Percentiles rank a stretch among this genome's conserved stretches.
Evolutionary conservation across 2,888 invertebrate species (phyloP).

Genomic region (Choristoneura rosaceana): DNA sequence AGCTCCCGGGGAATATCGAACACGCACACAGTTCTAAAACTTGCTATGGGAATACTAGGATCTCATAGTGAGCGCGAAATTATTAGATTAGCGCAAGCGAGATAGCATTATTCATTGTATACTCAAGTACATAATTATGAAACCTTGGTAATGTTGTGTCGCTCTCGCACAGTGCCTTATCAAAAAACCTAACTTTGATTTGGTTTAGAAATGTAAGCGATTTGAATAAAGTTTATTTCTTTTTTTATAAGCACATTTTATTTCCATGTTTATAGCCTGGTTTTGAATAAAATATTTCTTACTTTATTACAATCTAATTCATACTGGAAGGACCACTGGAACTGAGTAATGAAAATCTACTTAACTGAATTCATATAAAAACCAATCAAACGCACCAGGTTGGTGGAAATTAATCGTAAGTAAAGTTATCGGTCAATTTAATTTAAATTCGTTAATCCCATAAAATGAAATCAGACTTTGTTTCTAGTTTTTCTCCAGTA

Average conservation of each 20-base stretch:
- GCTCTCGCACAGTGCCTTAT: not conserved
- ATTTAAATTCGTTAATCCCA: slow-evolving; percentile 45
- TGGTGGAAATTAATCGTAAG: slow-evolving; percentile 35
- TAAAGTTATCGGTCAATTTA: slow-evolving; percentile 52
- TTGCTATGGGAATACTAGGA: not conserved
- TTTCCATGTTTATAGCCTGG: slow-evolving; percentile 10
- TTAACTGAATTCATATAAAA: slow-evolving; percentile 17
- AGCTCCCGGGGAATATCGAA: no score
- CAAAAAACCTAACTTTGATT: not conserved
- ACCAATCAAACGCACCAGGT: slow-evolving; percentile 23
- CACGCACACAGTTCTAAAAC: not conserved
- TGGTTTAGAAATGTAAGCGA: not conserved
- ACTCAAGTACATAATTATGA: no score
- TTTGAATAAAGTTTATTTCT: slow-evolving; percentile 5
- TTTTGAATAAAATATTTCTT: not conserved
- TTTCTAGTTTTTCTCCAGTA: slow-evolving; percentile 30
- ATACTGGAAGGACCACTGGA: not conserved
- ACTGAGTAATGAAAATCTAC: slow-evolving; percentile 6
- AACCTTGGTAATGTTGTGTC: not conserved
- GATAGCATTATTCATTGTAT: not conserved
- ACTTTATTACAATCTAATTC: not conserved
- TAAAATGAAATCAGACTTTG: slow-evolving; percentile 52
- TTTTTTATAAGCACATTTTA: slow-evolving; percentile 14
- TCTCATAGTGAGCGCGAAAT: not conserved
- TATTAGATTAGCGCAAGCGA: slow-evolving; percentile 6